A percentile compares a stretch with the other conserved stretches of the same genome.
These are phyloP conservation scores for Chionomys nivalis DNA, from an alignment of 2,113 vertebrate genomes.

Conservation along the genomic window DNA sequence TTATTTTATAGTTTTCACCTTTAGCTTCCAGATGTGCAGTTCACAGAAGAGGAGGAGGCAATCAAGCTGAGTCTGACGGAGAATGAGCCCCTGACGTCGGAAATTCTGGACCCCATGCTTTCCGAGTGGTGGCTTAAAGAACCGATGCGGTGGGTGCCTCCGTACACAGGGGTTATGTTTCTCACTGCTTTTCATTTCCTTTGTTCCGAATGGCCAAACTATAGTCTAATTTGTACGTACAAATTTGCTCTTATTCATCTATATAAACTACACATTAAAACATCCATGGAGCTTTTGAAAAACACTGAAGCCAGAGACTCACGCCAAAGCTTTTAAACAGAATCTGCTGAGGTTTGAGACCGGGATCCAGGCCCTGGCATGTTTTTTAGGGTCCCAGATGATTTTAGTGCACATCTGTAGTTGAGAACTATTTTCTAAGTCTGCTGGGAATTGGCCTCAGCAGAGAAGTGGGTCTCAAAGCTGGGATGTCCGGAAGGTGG, in stretches of 20 bases:
- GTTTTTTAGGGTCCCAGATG: not conserved
- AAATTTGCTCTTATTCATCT: not conserved
- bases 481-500: too few relatives aligned
- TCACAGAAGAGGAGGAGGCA: conserved; percentile 91
- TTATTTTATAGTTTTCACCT: conserved; percentile 54
- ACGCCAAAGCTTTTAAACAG: not conserved
- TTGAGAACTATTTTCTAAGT: not conserved
- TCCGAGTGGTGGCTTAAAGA: conserved; percentile 93
- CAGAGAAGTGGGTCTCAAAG: too few relatives aligned
- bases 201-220: conserved; percentile 53
- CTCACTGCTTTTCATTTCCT: conserved; percentile 16
- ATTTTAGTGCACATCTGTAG: not conserved
- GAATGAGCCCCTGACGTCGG: conserved; percentile 84
- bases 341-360: not conserved
- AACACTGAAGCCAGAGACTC: not conserved
- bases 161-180: conserved; percentile 37
- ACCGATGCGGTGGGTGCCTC: conserved; percentile 92
- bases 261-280: conserved; percentile 25
- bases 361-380: not conserved
- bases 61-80: conserved; percentile 90
- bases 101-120: conserved; percentile 90
- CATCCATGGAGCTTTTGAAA: not conserved
- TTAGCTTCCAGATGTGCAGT: conserved; percentile 78
- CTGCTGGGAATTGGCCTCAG: too few relatives aligned
- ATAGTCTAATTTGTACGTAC: not conserved